phyloP scores from a whole-genome alignment of 2,113 vertebrate genomes.

The Orycteropus afer region DNA sequence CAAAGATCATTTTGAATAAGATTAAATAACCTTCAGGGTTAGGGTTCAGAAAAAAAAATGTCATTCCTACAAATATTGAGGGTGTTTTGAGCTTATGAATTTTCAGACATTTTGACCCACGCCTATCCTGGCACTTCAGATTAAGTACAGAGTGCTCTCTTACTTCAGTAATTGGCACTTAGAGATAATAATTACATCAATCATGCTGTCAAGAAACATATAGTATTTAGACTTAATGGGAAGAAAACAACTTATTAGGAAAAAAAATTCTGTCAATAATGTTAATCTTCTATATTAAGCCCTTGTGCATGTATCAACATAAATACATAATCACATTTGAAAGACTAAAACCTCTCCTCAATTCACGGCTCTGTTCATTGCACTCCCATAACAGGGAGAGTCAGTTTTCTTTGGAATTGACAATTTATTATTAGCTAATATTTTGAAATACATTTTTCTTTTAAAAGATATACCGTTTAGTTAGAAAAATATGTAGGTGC shows the following conservation, averaged over 20 bases:
- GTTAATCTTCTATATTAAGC: constrained; percentile 48
- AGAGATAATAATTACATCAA: constrained; percentile 63
- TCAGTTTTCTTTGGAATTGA: neutral
- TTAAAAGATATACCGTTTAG: neutral
- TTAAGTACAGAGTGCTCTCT: neutral
- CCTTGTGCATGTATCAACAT: neutral
- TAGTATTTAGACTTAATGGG: constrained; percentile 49
- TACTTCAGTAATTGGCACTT: constrained; percentile 63
- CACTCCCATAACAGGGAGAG: neutral
- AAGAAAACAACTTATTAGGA: constrained; percentile 63
- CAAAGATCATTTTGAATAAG: constrained; percentile 43
- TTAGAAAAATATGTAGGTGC: neutral
- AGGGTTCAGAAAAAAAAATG: constrained; percentile 8
- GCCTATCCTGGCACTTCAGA: constrained; percentile 18
- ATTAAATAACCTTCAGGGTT: neutral
- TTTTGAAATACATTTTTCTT: neutral
- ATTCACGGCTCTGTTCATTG: neutral
- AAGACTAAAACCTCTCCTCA: neutral
- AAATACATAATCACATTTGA: constrained; percentile 23
- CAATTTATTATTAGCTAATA: neutral
- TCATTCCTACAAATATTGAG: neutral
- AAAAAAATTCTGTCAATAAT: constrained; percentile 54
- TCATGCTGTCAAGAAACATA: constrained; percentile 61
- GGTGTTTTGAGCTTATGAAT: constrained; percentile 7
- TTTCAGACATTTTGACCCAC: constrained; percentile 36